phyloP scores from a whole-genome alignment of 2,113 vertebrate genomes.

The Corvus moneduloides region DNA sequence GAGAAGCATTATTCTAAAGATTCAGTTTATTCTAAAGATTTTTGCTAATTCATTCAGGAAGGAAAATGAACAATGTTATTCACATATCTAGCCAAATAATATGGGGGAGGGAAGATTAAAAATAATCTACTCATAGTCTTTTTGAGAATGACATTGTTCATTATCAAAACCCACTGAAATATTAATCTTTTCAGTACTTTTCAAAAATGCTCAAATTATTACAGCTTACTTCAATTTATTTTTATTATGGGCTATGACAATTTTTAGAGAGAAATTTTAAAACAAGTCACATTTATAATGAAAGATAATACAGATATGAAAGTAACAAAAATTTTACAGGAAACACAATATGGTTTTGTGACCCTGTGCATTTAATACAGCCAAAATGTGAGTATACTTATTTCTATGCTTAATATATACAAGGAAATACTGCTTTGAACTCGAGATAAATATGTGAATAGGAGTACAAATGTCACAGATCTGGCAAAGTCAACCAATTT shows the following conservation, averaged over 20 bases:
- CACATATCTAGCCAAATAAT: neutral
- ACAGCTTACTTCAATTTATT: neutral
- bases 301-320: neutral
- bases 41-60: neutral
- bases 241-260: neutral
- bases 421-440: neutral
- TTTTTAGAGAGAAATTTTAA: neutral
- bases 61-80: neutral
- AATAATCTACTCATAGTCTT: neutral
- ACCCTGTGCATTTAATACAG: neutral
- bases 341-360: neutral
- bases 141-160: neutral
- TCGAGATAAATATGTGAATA: neutral
- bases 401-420: neutral
- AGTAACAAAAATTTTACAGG: neutral
- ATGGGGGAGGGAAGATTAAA: neutral
- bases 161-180: neutral
- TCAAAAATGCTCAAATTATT: neutral
- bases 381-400: neutral
- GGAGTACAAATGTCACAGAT: neutral
- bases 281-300: neutral
- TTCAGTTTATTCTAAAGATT: neutral
- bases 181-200: neutral
- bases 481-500: neutral
- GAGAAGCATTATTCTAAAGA: neutral